Conservation (phyloP, 2,888 invertebrate genomes). For the Clostera curtula region DNA sequence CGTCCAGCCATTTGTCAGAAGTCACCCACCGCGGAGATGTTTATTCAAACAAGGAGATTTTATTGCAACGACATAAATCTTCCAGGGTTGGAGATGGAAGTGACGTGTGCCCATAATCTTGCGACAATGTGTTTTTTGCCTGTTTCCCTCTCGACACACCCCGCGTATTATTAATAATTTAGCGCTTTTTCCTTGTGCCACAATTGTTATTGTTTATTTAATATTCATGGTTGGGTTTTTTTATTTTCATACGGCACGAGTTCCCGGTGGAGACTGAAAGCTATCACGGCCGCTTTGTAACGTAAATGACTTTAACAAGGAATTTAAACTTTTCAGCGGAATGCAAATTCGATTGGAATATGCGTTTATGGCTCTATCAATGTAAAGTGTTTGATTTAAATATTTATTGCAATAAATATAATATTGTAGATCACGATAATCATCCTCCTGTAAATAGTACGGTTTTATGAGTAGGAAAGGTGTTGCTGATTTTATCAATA, state of each 20-base stretch:
- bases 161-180: conserved; percentile 25
- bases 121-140: conserved; percentile 43
- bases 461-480: too few relatives aligned
- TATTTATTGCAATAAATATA: too few relatives aligned
- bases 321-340: too few relatives aligned
- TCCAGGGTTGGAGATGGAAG: conserved; percentile 49
- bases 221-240: conserved; percentile 2
- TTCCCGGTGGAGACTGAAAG: not conserved
- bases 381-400: too few relatives aligned
- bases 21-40: conserved; percentile 51
- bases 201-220: conserved; percentile 21
- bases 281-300: too few relatives aligned
- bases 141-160: conserved; percentile 13
- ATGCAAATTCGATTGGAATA: too few relatives aligned
- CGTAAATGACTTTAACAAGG: too few relatives aligned
- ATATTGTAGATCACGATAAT: too few relatives aligned
- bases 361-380: too few relatives aligned
- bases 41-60: conserved; percentile 71
- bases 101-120: conserved; percentile 52
- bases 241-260: not conserved
- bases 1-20: conserved; percentile 64
- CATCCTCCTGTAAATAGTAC: too few relatives aligned
- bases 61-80: conserved; percentile 70
- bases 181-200: conserved; percentile 18
- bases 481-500: too few relatives aligned